phyloP scores from a whole-genome alignment of 2,888 invertebrate genomes.

The Pyralis farinalis region DNA sequence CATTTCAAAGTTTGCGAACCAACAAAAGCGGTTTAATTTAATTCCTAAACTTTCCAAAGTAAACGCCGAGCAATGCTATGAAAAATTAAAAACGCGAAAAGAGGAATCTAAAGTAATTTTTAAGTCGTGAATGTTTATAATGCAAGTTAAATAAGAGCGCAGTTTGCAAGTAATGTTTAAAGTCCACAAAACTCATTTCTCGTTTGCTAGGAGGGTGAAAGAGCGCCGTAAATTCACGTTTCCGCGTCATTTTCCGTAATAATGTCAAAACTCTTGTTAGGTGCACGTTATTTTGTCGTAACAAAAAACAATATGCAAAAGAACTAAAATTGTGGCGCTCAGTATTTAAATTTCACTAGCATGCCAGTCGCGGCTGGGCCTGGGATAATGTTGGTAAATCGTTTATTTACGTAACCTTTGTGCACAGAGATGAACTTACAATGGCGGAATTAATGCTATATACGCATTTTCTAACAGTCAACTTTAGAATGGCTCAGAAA shows the following conservation, averaged over 20 bases:
- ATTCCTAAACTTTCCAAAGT: conserved; percentile 1
- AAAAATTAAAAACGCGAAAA: conserved; percentile 16
- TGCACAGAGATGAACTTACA: too few species aligned
- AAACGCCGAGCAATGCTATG: not conserved
- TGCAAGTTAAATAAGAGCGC: conserved; percentile 46
- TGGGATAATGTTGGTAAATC: too few species aligned
- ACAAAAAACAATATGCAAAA: conserved; percentile 26
- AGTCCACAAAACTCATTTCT: conserved; percentile 53
- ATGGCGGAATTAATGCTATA: too few species aligned
- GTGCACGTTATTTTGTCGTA: conserved; percentile 39
- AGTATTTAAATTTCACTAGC: not conserved
- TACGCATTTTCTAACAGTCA: too few species aligned
- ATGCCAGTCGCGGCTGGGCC: too few species aligned
- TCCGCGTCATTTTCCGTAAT: conserved; percentile 55
- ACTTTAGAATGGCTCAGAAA: too few species aligned
- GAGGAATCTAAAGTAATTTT: conserved; percentile 37
- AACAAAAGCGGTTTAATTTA: not conserved
- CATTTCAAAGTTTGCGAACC: too few species aligned
- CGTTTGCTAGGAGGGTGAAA: conserved; percentile 39
- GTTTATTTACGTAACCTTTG: too few species aligned
- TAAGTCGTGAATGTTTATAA: conserved; percentile 48
- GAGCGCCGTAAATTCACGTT: conserved; percentile 52
- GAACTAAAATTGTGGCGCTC: conserved; percentile 9
- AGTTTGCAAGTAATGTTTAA: conserved; percentile 51
- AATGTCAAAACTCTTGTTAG: conserved; percentile 52